phyloP scores from a whole-genome alignment of 2,113 vertebrate species.

The Seriola dumerili region DNA sequence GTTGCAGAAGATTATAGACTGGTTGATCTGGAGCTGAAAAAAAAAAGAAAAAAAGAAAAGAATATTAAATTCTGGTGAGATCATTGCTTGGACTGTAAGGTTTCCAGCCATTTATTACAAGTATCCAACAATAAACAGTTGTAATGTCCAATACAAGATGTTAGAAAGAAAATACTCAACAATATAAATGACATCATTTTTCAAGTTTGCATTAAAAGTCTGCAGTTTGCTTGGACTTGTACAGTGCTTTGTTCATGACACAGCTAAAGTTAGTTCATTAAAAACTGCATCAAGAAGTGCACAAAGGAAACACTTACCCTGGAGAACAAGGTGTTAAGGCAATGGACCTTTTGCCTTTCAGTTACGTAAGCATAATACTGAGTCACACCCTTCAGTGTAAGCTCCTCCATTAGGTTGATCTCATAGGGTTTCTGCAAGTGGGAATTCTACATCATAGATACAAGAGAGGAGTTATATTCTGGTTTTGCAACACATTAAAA shows the following conservation, averaged over 20 bases:
- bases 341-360: conserved; percentile 99
- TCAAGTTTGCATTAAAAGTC: background rate
- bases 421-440: conserved; percentile 99
- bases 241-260: background rate
- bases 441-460: conserved; percentile 84
- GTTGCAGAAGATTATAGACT: conserved; percentile 99
- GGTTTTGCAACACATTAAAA: background rate
- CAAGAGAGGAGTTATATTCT: conserved; percentile 16
- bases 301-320: conserved; percentile 86
- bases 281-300: background rate
- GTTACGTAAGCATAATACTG: conserved; percentile 99
- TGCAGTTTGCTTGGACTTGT: background rate
- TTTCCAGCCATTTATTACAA: background rate
- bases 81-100: background rate
- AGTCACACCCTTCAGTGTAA: conserved; percentile 99
- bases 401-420: conserved; percentile 99
- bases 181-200: background rate
- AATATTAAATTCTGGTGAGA: background rate
- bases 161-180: background rate
- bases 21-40: conserved; percentile 97
- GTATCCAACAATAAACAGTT: background rate
- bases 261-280: background rate
- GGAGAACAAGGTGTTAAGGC: conserved; percentile 99
- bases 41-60: background rate
- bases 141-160: background rate